phyloP scores from a whole-genome alignment of 2,797 vertebrate genomes.

The Hirundo rustica region DNA sequence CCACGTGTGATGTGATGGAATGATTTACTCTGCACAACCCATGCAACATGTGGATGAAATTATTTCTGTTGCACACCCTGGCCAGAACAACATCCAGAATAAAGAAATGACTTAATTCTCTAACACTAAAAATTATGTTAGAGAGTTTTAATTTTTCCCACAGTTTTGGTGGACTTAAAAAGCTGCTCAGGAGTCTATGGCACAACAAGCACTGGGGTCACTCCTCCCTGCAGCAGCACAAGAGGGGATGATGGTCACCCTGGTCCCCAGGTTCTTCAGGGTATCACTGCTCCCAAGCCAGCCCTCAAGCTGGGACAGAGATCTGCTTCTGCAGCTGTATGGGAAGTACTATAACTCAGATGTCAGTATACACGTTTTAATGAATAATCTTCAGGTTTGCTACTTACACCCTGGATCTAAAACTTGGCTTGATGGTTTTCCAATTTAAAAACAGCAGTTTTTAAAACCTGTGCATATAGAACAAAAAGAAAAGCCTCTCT shows the following conservation, averaged over 20 bases:
- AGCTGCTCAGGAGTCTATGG: fast-evolving
- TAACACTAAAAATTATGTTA: fast-evolving
- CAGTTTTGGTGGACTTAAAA: background rate
- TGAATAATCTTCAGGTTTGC: background rate
- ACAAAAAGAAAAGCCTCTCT: background rate
- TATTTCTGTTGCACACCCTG: background rate
- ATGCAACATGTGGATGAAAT: fast-evolving
- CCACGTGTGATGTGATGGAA: background rate
- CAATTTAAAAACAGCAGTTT: background rate
- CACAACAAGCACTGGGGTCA: background rate
- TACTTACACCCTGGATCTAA: background rate
- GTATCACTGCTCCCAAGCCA: background rate
- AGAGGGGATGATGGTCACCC: background rate
- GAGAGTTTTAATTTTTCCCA: fast-evolving
- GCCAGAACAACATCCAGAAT: background rate
- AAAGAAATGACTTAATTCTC: background rate
- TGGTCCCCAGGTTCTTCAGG: background rate
- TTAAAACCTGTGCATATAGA: background rate
- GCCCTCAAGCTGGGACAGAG: background rate
- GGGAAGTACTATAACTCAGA: background rate
- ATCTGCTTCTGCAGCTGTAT: background rate
- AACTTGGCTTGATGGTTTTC: background rate
- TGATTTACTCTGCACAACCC: background rate
- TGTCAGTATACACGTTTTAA: background rate
- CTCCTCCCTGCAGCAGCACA: background rate